Percentiles rank a stretch among this genome's conserved stretches.
phyloP scores from a whole-genome alignment of 2,113 vertebrate genomes.

The Barbus barbus region DNA sequence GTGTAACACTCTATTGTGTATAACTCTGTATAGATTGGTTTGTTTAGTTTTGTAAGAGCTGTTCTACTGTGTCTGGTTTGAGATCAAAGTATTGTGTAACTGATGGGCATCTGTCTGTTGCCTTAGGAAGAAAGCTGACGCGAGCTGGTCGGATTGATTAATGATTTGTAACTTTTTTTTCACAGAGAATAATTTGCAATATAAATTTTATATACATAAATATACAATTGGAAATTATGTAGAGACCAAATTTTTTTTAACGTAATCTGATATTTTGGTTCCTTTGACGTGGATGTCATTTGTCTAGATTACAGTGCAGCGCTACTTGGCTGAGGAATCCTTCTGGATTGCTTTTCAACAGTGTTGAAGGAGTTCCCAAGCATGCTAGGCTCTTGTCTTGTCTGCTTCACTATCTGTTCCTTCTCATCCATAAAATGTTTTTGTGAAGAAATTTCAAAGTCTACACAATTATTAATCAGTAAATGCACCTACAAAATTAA shows the following conservation, averaged over 20 bases:
- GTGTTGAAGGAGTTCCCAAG: background rate
- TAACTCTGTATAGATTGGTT: background rate
- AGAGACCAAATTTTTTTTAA: too few relatives aligned
- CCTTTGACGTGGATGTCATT: too few relatives aligned
- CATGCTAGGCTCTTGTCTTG: background rate
- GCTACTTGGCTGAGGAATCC: too few relatives aligned
- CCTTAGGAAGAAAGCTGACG: background rate
- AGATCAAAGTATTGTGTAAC: conserved; percentile 38
- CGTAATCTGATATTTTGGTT: too few relatives aligned
- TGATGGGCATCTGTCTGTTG: background rate
- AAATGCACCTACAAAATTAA: background rate
- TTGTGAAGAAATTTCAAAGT: background rate
- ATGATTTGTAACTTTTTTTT: background rate
- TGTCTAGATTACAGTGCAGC: too few relatives aligned
- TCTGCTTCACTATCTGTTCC: background rate
- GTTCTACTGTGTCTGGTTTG: background rate
- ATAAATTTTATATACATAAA: too few relatives aligned
- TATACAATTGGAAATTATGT: too few relatives aligned
- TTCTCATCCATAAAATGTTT: background rate
- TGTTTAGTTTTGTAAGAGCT: conserved; percentile 6
- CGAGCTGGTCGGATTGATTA: conserved; percentile 56
- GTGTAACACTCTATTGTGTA: background rate
- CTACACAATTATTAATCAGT: background rate
- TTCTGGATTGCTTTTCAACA: background rate
- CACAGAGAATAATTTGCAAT: background rate